Percentiles rank a stretch among this genome's conserved stretches.
phyloP scores from a whole-genome alignment of 2,797 vertebrate species.

The Chaenodraco wilsoni region DNA sequence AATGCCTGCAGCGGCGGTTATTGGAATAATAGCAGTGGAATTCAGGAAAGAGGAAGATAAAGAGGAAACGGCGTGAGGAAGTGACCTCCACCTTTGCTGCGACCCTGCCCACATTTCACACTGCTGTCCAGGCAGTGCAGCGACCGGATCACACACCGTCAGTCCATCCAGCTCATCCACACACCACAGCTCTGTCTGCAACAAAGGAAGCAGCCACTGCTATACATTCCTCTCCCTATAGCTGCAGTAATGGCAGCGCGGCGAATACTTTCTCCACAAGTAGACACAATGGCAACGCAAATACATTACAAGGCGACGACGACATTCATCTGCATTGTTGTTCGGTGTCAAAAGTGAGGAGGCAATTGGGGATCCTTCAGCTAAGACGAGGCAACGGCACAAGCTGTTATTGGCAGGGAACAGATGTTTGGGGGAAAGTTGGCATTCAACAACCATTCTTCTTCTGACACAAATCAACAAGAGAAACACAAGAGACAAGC shows the following conservation, averaged over 20 bases:
- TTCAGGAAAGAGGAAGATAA: conserved; percentile 87
- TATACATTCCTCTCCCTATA: conserved; percentile 56
- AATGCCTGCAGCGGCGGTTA: conserved; percentile 60
- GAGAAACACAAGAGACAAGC: conserved; percentile 74
- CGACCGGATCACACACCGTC: conserved; percentile 56
- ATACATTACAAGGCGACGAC: conserved; percentile 70
- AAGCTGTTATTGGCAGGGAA: conserved; percentile 86
- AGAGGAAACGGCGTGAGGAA: conserved; percentile 86
- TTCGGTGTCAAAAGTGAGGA: conserved; percentile 77
- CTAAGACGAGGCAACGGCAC: conserved; percentile 77
- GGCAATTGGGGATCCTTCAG: conserved; percentile 78
- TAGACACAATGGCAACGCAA: conserved; percentile 53
- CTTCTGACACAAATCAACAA: conserved; percentile 81
- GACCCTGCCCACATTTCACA: conserved; percentile 80
- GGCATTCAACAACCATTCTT: conserved; percentile 82
- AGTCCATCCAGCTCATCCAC: conserved; percentile 57
- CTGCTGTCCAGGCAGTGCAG: conserved; percentile 65
- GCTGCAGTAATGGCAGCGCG: conserved; percentile 30
- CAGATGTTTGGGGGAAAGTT: conserved; percentile 86
- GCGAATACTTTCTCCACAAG: conserved; percentile 39
- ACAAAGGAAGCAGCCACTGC: conserved; percentile 67
- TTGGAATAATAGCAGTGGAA: conserved; percentile 82
- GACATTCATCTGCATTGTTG: conserved; percentile 79
- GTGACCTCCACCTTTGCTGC: conserved; percentile 85
- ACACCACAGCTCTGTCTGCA: conserved; percentile 57